Evolutionary conservation across 2,888 invertebrate genomes (phyloP), one percentile per base, ranked within the genome.

Genomic region (Mimumesa dahlbomi): DNA sequence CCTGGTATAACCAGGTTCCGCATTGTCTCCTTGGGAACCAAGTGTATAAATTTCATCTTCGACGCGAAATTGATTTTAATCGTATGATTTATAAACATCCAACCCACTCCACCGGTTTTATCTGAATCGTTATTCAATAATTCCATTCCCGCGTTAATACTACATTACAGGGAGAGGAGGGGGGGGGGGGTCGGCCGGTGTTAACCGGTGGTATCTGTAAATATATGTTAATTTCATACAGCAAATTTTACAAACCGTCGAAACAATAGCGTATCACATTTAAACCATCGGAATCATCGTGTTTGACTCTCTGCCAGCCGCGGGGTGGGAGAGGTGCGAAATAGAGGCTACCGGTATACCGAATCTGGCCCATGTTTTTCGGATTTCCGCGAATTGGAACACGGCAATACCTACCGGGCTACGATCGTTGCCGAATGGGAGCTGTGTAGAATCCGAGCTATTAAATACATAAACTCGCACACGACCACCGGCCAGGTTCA

Each of bases 391-490:
- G 54, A 63, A 62, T 53, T 48, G 53, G 43, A 46, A 45, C 40
- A 18, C 38, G 18, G 19, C 21, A 36, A 49, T 59, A n/a, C n/a
- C n/a, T 18, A n/a, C 11, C 2, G 11, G 11, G 9, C n/a, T n/a
- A n/a, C 38, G 45, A 56, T 58, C 57, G 40, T 52, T 58, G 22
- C 53, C 63, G 54, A 50, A 40, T 18, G 19, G 29, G 21, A 13
- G 31, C 16, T 4, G n/a, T 9, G 6, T 29, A 38, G 42, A 64
- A 57, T 50, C 54, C 42, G 31, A 4, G 50, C 62, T 61, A 61
- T 78, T 70, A 68, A 73, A 70, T 57, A 43, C 66, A 57, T 50
- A 73, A 58, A 59, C 36, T 36, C 43, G 45, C 40, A 13, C 40
- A 14, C 40, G 31, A 43, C 50, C 40, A 34, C 22, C 31, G 38